Conservation (phyloP, 2,797 vertebrate genomes). For the Pseudochirops corinnae region DNA sequence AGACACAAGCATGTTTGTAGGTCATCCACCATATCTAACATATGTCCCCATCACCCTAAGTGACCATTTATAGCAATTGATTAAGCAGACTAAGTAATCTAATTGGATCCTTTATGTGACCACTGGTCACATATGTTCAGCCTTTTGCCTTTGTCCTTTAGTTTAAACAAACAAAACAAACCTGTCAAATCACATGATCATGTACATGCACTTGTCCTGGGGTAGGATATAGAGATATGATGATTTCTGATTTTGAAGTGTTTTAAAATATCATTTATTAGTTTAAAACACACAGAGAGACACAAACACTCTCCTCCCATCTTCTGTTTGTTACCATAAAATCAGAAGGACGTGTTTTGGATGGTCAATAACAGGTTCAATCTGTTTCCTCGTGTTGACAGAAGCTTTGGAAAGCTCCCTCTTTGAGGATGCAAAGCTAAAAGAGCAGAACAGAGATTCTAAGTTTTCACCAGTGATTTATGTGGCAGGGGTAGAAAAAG, state of each 20-base stretch:
- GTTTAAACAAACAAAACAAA: not conserved
- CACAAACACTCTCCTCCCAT: not conserved
- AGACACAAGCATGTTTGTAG: not conserved
- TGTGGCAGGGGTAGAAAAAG: not conserved
- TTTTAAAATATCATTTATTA: not conserved
- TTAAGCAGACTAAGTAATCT: not conserved
- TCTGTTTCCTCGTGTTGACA: not conserved
- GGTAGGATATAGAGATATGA: not conserved
- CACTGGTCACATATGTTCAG: not conserved
- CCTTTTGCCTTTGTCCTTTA: not conserved
- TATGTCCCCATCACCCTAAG: not conserved
- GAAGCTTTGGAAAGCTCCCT: not conserved
- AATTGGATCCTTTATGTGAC: not conserved
- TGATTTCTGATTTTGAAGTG: not conserved
- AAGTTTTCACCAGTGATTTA: rapidly evolving
- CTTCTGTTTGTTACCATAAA: not conserved
- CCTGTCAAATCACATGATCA: not conserved
- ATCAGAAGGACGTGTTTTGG: not conserved
- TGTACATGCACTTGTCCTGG: not conserved
- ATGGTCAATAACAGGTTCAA: not conserved
- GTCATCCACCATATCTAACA: not conserved
- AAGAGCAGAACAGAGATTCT: rapidly evolving
- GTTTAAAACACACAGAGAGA: not conserved
- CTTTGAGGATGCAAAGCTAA: not conserved
- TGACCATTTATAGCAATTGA: not conserved